Conservation (phyloP, 1,140 invertebrate genomes). For the Stegodyphus dumicola region DNA sequence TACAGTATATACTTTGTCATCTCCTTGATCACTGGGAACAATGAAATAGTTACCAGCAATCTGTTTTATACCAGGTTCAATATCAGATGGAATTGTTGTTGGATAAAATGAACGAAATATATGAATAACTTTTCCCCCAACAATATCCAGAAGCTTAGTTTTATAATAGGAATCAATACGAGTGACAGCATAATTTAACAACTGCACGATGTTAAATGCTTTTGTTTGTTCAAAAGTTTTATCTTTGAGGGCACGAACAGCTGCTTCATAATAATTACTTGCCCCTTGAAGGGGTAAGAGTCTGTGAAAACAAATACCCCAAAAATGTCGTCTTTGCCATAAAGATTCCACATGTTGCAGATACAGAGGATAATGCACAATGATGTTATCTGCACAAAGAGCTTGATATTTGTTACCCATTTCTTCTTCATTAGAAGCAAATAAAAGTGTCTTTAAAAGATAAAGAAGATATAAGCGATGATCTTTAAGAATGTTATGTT, state of each 20-base stretch:
- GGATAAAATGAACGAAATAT: neutral
- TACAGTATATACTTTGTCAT: slow-evolving; percentile 28
- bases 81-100: slow-evolving; percentile 4
- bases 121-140: slow-evolving; percentile 12
- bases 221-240: slow-evolving; percentile 20
- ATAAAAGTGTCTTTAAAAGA: slow-evolving; percentile 25
- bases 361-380: slow-evolving; percentile 24
- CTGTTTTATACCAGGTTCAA: slow-evolving; percentile 10
- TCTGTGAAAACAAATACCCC: slow-evolving; percentile 3
- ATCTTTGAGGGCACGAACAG: slow-evolving; percentile 36
- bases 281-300: slow-evolving; percentile 11
- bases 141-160: slow-evolving; percentile 31
- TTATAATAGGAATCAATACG: slow-evolving; percentile 21
- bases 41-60: slow-evolving; percentile 42
- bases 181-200: slow-evolving; percentile 24
- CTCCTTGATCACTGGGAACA: slow-evolving; percentile 29
- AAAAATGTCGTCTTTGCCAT: slow-evolving; percentile 17
- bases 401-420: slow-evolving; percentile 40
- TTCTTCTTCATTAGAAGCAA: slow-evolving; percentile 35
- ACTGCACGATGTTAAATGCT: slow-evolving; percentile 28
- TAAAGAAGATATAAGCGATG: slow-evolving; percentile 36
- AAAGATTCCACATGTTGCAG: slow-evolving; percentile 3
- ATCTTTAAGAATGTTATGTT: slow-evolving; percentile 36
- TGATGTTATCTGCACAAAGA: slow-evolving; percentile 18
- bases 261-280: slow-evolving; percentile 46